Evolutionary conservation across 2,888 invertebrate genomes (phyloP).

Genomic region (Anticlea derivata): DNA sequence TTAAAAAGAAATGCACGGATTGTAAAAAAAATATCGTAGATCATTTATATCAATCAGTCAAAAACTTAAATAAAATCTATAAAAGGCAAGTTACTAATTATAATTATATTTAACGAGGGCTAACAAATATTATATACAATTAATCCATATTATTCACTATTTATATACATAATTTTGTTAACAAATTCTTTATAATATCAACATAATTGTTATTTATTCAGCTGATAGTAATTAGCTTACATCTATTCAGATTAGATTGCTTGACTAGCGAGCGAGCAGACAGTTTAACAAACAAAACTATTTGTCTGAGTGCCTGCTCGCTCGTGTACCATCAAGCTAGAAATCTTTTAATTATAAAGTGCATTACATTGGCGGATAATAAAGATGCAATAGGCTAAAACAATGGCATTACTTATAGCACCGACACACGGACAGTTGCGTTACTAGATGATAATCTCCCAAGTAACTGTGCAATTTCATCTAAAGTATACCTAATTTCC

Average conservation of each 20-base stretch:
- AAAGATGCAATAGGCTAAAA: constrained; percentile 48
- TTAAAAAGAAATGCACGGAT: constrained; percentile 61
- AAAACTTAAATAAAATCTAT: constrained; percentile 65
- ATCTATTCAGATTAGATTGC: constrained; percentile 51
- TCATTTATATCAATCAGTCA: constrained; percentile 77
- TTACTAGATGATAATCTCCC: constrained; percentile 43
- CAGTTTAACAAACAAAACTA: constrained; percentile 4
- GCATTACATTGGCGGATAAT: constrained; percentile 46
- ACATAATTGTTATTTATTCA: constrained; percentile 50
- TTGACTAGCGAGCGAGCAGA: constrained; percentile 34
- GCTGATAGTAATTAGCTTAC: constrained; percentile 44
- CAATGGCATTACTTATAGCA: constrained; percentile 57
- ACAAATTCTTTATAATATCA: constrained; percentile 67
- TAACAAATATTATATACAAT: constrained; percentile 50
- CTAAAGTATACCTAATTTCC: constrained; percentile 38
- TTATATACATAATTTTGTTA: constrained; percentile 67
- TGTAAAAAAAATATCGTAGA: constrained; percentile 63
- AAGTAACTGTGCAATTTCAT: constrained; percentile 41
- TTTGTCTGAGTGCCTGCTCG: constrained; percentile 15
- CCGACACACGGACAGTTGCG: constrained; percentile 48
- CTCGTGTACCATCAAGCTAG: constrained; percentile 19
- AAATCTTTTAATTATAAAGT: constrained; percentile 34
- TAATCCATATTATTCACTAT: constrained; percentile 42
- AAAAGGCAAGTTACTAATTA: constrained; percentile 71
- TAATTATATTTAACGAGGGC: constrained; percentile 30